These are phyloP conservation scores for Setophaga kirtlandii DNA, from an alignment of 2,113 vertebrate genomes.

Conservation along the genomic window DNA sequence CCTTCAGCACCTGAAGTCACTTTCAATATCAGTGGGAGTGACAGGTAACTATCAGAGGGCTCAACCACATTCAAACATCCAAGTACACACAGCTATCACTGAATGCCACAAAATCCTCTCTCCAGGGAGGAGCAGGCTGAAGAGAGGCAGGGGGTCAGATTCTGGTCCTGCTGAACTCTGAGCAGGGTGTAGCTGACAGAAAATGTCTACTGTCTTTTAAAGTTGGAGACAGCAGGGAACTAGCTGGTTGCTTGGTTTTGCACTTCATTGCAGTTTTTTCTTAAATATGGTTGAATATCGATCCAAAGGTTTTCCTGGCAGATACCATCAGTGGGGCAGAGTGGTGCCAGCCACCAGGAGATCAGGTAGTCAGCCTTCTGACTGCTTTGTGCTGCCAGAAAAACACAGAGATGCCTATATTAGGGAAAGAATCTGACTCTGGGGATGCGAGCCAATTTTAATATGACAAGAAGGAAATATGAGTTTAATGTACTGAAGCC, in stretches of 20 bases:
- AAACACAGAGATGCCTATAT: conserved; percentile 39
- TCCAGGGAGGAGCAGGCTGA: background rate
- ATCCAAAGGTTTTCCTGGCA: background rate
- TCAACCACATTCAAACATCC: background rate
- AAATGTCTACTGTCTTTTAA: background rate
- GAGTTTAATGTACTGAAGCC: conserved; percentile 41
- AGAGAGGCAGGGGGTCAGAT: background rate
- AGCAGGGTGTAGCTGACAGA: background rate
- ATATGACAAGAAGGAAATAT: conserved; percentile 54
- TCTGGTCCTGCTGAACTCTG: background rate
- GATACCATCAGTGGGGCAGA: background rate
- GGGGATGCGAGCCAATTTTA: background rate
- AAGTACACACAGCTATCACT: background rate
- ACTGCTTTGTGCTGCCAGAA: conserved; percentile 32
- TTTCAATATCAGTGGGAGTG: background rate
- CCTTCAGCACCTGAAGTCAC: background rate
- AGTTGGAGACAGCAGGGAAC: background rate
- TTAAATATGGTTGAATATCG: background rate
- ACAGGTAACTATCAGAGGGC: background rate
- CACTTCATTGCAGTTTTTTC: background rate
- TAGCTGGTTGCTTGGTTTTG: background rate
- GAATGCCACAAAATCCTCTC: background rate
- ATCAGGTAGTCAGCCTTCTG: conserved; percentile 34
- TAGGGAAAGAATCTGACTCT: conserved; percentile 35
- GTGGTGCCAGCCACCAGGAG: background rate